Evolutionary conservation across 2,113 vertebrate species (phyloP).

Genomic region (Glaucidium brasilianum): DNA sequence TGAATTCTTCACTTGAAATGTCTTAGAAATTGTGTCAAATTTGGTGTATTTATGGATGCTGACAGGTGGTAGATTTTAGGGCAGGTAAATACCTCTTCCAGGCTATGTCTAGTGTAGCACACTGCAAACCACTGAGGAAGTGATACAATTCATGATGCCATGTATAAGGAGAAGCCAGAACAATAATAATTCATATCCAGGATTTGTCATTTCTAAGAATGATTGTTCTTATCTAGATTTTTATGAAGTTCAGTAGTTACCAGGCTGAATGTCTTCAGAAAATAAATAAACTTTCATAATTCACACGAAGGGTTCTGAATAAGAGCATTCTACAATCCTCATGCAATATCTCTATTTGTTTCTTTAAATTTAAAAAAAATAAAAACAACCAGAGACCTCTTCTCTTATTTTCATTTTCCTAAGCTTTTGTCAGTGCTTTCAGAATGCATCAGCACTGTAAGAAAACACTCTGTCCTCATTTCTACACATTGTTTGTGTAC

Average conservation of each 20-base stretch:
- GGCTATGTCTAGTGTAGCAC: neutral
- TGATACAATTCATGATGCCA: neutral
- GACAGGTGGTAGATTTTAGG: neutral
- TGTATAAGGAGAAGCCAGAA: neutral
- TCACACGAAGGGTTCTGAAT: constrained; percentile 15
- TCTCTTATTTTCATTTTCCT: constrained; percentile 34
- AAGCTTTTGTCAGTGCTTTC: constrained; percentile 71
- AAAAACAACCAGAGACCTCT: neutral
- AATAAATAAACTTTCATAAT: constrained; percentile 22
- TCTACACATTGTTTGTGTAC: constrained; percentile 66
- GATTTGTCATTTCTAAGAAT: neutral
- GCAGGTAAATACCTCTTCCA: neutral
- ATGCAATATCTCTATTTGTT: neutral
- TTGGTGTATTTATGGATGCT: neutral
- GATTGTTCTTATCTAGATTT: neutral
- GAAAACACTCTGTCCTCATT: constrained; percentile 70
- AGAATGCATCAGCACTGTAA: constrained; percentile 69
- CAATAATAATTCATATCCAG: neutral
- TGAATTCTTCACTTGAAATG: neutral
- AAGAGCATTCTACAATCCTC: constrained; percentile 8
- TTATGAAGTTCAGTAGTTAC: neutral
- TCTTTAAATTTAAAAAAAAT: neutral
- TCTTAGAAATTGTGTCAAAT: neutral
- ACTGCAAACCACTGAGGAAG: neutral
- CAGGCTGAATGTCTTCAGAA: neutral